phyloP scores from a whole-genome alignment of 2,797 vertebrate species.

The Apodemus agrarius region DNA sequence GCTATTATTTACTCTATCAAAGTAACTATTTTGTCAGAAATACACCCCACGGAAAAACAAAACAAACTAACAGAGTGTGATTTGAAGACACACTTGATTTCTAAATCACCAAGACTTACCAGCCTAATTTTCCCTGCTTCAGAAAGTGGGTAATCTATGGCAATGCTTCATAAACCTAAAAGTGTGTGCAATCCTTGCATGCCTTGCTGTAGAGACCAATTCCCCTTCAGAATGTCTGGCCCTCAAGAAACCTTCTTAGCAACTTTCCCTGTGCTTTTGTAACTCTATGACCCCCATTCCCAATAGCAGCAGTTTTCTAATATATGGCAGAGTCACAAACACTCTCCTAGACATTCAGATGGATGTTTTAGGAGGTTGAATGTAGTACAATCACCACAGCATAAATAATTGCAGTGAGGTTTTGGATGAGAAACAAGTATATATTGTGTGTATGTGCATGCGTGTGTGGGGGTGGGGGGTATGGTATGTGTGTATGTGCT shows the following conservation, averaged over 20 bases:
- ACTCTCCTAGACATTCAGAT: not conserved
- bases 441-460: too few species aligned
- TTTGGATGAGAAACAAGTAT: not conserved
- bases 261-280: not conserved
- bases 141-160: not conserved
- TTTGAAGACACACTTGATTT: not conserved
- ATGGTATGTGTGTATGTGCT: not conserved
- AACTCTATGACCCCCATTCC: not conserved
- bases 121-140: not conserved
- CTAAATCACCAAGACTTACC: not conserved
- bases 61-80: not conserved
- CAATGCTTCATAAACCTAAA: conserved; percentile 21
- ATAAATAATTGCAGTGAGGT: not conserved
- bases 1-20: not conserved
- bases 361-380: not conserved
- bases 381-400: not conserved
- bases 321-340: not conserved
- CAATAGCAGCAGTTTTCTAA: not conserved
- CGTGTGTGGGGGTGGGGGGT: not conserved
- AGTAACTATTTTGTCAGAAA: not conserved
- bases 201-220: not conserved
- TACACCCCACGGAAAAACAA: not conserved
- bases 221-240: not conserved
- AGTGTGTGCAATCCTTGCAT: not conserved
- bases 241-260: not conserved